These are phyloP conservation scores for Oscheius sp. DNA, from an alignment of 1,140 invertebrate species.

Conservation along the genomic window DNA sequence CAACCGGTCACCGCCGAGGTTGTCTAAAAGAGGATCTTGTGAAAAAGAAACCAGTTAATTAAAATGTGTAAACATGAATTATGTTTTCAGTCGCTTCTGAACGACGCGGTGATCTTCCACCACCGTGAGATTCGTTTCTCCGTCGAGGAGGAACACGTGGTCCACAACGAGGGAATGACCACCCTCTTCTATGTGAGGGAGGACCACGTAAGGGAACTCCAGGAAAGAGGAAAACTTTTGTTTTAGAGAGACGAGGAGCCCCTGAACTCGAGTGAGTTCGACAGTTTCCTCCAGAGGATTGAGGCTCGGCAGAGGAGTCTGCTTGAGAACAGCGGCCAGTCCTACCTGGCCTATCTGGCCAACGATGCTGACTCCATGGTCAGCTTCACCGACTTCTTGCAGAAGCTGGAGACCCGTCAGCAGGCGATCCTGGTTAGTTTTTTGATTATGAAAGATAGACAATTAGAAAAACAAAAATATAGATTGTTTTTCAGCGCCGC, in stretches of 20 bases:
- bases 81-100: not conserved
- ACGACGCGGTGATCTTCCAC: not conserved
- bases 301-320: not conserved
- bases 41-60: too few species aligned
- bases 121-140: not conserved
- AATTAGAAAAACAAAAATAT: not conserved
- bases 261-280: not conserved
- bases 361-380: too few species aligned
- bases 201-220: too few species aligned
- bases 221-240: too few species aligned
- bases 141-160: not conserved
- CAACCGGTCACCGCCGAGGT: too few species aligned
- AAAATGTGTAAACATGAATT: too few species aligned
- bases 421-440: not conserved
- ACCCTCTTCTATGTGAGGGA: too few species aligned
- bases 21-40: too few species aligned
- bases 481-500: too few species aligned
- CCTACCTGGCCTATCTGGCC: too few species aligned
- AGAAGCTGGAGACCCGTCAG: not conserved
- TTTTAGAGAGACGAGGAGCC: too few species aligned
- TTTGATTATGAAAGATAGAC: too few species aligned
- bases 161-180: not conserved
- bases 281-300: not conserved
- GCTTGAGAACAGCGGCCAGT: not conserved
- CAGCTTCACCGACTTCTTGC: not conserved